These are phyloP conservation scores for Morpho deidamia DNA, from an alignment of 2,888 invertebrate genomes.

Conservation along the genomic window DNA sequence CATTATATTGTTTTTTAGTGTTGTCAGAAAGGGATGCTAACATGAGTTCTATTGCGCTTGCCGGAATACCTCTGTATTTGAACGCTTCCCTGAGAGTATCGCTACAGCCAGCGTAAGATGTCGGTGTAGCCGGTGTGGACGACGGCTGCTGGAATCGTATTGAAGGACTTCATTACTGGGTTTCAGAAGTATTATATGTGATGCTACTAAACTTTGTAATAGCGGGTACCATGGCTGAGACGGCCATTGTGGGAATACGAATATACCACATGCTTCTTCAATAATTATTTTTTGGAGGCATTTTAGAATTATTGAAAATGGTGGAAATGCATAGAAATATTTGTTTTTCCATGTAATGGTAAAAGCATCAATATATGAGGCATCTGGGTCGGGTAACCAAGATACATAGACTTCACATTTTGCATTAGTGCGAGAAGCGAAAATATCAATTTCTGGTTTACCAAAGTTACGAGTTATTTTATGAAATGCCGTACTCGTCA, in stretches of 20 bases:
- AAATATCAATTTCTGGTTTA: slow-evolving; percentile 20
- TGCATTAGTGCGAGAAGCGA: slow-evolving; percentile 13
- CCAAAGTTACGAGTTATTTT: slow-evolving; percentile 11
- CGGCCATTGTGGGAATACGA: not conserved
- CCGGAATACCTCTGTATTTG: not conserved
- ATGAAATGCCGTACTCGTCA: slow-evolving; percentile 1
- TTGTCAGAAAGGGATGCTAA: slow-evolving; percentile 14
- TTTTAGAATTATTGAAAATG: slow-evolving; percentile 4
- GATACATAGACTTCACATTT: slow-evolving; percentile 22
- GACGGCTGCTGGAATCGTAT: not conserved
- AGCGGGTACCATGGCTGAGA: not conserved
- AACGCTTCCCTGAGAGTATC: slow-evolving; percentile 17
- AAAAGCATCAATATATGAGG: slow-evolving; percentile 2
- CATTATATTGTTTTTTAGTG: slow-evolving; percentile 20
- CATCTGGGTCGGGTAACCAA: slow-evolving; percentile 20
- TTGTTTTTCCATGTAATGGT: slow-evolving; percentile 18
- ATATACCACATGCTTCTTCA: not conserved
- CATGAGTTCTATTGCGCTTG: slow-evolving; percentile 9
- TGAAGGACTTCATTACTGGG: not conserved
- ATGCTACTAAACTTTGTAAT: not conserved
- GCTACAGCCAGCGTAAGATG: slow-evolving; percentile 24
- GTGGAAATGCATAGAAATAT: slow-evolving; percentile 23
- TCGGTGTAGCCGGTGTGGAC: slow-evolving; percentile 3
- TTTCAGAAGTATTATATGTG: not conserved
- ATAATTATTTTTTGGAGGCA: not conserved